Evolutionary conservation across 1,140 invertebrate species (phyloP).

Genomic region (Habropoda laboriosa): DNA sequence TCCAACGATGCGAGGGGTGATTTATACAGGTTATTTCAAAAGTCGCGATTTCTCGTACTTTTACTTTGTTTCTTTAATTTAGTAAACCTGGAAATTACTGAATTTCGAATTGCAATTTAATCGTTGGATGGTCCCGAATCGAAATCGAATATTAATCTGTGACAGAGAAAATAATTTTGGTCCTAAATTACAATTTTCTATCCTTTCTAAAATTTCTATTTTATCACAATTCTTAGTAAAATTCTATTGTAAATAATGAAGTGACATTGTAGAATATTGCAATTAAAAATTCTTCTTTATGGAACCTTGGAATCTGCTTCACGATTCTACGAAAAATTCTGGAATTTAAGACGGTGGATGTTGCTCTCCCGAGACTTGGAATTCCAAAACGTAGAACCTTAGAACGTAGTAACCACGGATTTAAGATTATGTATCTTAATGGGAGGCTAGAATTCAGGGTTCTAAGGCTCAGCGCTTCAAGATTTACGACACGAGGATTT

Average conservation of each 20-base stretch:
- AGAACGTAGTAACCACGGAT: not conserved
- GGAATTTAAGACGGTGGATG: not conserved
- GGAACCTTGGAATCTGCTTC: not conserved
- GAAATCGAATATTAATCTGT: no score
- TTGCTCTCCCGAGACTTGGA: not conserved
- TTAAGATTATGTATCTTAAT: conserved; percentile 3
- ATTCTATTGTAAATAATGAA: no score
- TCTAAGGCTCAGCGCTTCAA: not conserved
- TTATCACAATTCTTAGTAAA: no score
- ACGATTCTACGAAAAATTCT: not conserved
- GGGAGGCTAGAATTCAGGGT: not conserved
- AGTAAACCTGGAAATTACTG: no score
- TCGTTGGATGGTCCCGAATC: no score
- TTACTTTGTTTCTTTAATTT: not conserved
- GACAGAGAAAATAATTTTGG: no score
- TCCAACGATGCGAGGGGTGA: not conserved
- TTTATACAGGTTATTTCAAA: not conserved
- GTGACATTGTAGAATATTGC: no score
- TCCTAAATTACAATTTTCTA: no score
- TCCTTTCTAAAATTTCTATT: no score
- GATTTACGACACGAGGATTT: not conserved
- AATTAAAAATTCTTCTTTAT: no score
- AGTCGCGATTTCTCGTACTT: not conserved
- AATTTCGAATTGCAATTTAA: no score
- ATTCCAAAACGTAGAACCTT: not conserved